These are phyloP conservation scores for Aphrocallistes beatrix DNA, from an alignment of 37 sponge, comb jelly and placozoan species.

Conservation along the genomic window DNA sequence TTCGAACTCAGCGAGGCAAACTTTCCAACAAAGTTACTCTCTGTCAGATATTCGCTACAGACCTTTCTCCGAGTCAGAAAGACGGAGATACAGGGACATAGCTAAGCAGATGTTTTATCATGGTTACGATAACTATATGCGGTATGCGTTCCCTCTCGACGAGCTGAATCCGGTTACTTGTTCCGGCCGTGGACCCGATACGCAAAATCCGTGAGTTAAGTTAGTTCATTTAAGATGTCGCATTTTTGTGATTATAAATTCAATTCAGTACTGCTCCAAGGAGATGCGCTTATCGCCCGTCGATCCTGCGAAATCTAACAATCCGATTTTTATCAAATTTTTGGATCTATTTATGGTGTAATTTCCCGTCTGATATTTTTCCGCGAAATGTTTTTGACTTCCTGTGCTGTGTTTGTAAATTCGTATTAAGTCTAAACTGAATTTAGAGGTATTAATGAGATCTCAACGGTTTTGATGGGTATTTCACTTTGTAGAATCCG, in stretches of 20 bases:
- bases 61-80: neutral
- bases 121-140: constrained; percentile 93
- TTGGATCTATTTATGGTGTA: too few species aligned
- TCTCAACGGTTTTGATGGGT: too few species aligned
- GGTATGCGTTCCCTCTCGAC: constrained; percentile 87
- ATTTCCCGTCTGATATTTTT: too few species aligned
- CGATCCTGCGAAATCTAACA: too few species aligned
- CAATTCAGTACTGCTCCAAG: neutral
- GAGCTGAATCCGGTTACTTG: constrained; percentile 91
- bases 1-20: neutral
- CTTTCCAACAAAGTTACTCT: neutral
- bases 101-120: constrained; percentile 79
- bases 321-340: too few species aligned
- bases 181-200: constrained; percentile 82
- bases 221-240: neutral
- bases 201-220: constrained; percentile 51
- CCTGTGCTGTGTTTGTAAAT: too few species aligned
- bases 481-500: too few species aligned
- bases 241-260: too few species aligned
- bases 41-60: neutral
- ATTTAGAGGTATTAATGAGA: too few species aligned
- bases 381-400: too few species aligned
- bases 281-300: neutral
- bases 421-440: too few species aligned
- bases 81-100: neutral